These are phyloP conservation scores for Tinea semifulvella DNA, from an alignment of 2,888 invertebrate genomes.

Conservation along the genomic window DNA sequence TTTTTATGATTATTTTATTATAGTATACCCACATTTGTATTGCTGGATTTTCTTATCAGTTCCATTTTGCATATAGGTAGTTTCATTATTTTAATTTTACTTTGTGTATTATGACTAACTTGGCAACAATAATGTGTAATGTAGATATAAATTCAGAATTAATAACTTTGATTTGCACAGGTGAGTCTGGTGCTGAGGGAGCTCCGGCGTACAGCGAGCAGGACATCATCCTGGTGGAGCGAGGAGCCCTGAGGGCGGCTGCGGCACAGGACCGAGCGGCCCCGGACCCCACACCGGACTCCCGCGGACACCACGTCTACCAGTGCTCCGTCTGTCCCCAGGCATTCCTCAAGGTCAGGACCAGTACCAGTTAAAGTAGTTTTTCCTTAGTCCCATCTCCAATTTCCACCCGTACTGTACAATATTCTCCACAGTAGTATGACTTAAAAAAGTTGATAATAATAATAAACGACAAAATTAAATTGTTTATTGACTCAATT, in stretches of 20 bases:
- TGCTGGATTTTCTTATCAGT: no score
- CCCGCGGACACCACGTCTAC: constrained; percentile 18
- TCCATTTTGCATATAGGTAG: no score
- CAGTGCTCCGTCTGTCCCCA: constrained; percentile 53
- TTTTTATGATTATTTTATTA: no score
- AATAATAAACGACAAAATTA: no score
- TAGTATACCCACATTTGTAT: no score
- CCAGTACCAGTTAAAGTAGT: no score
- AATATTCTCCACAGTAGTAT: no score
- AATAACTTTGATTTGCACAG: background rate
- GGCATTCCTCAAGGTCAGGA: constrained; percentile 44
- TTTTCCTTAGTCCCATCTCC: no score
- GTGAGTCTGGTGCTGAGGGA: constrained; percentile 22
- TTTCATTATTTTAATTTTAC: background rate
- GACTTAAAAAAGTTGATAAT: no score
- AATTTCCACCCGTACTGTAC: no score
- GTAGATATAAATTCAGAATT: constrained; percentile 14
- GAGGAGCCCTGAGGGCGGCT: constrained; percentile 30
- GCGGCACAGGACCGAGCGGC: constrained; percentile 42
- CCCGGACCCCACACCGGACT: constrained; percentile 36
- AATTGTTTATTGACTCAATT: no score
- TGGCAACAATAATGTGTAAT: constrained; percentile 19
- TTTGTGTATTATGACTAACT: background rate
- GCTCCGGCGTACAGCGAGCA: constrained; percentile 45
- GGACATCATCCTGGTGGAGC: constrained; percentile 56